Evolutionary conservation across 1,140 invertebrate genomes (phyloP).

Genomic region (Drosophila baimaii): DNA sequence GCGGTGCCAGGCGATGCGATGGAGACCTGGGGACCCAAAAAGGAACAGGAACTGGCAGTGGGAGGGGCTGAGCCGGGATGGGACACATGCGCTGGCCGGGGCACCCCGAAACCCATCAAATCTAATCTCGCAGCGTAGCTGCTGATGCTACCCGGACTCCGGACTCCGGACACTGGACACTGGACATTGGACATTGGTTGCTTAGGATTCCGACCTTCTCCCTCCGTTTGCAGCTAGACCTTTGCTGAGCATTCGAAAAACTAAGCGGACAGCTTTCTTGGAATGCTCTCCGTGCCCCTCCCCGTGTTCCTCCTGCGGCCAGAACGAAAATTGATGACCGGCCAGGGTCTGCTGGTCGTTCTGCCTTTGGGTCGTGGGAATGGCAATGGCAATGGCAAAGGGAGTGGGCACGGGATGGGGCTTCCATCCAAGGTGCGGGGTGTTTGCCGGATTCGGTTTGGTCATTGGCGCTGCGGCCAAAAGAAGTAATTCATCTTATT

Average conservation of each 20-base stretch:
- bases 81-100: slow-evolving; percentile 59
- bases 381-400: not conserved
- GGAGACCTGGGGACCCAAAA: slow-evolving; percentile 23
- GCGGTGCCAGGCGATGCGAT: slow-evolving; percentile 5
- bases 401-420: not conserved
- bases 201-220: slow-evolving; percentile 54
- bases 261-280: slow-evolving; percentile 73
- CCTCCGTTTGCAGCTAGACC: slow-evolving; percentile 2
- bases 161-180: slow-evolving; percentile 12
- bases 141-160: slow-evolving; percentile 61
- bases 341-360: slow-evolving; percentile 61
- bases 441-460: slow-evolving; percentile 53
- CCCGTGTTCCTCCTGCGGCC: slow-evolving; percentile 32
- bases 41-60: slow-evolving; percentile 21
- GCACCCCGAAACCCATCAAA: slow-evolving; percentile 80
- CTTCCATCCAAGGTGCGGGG: slow-evolving; percentile 13
- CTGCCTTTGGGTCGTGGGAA: slow-evolving; percentile 14
- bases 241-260: slow-evolving; percentile 54
- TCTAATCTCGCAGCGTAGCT: slow-evolving; percentile 79
- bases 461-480: slow-evolving; percentile 82
- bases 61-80: slow-evolving; percentile 33
- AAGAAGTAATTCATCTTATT: slow-evolving; percentile 83
- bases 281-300: slow-evolving; percentile 56
- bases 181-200: slow-evolving; percentile 61
- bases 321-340: slow-evolving; percentile 81